Base-by-base conservation (phyloP, 2,888 invertebrate genomes). In the Apamea crenata region DNA sequence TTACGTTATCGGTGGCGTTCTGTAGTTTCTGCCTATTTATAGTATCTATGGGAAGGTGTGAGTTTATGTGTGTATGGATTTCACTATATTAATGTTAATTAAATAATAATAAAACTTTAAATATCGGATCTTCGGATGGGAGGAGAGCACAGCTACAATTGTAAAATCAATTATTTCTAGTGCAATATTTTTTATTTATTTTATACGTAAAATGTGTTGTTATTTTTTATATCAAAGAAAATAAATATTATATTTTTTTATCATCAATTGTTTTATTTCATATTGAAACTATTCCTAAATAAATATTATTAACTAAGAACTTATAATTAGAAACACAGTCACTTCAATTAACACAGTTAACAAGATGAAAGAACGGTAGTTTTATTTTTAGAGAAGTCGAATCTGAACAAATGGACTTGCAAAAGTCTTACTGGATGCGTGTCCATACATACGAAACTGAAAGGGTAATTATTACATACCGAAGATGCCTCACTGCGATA, bases 231-330 rank as follows among this genome's bases (percentile, higher is more conserved):
- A 69, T 69, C n/a, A 40, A 68, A 10, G 36, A 40, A 85, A 74
- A 86, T 78, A 79, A 84, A 74, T 81, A 67, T 36, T 61, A 73
- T 56, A 78, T 69, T 80, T 77, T 77, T 79, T 7, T 84, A 84
- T 82, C 74, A 85, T 75, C 78, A 78, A 82, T 82, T 84, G 68
- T 74, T 91, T 91, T 89, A 92, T 91, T 93, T 89, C 78, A 90
- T 90, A 88, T 69, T 83, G 72, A 56, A 61, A 78, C 72, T 81
- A 82, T 74, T 77, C 74, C 83, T 87, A 87, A 89, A 87, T 91
- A 88, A 90, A 90, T 91, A 92, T 87, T 85, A 93, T 88, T 90
- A 90, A 90, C 92, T 93, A 91, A 88, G 82, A 87, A 77, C 82
- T 86, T 85, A 88, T 53, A 79, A 77, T 80, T 77, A 88, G 29